Conservation (phyloP, 2,888 invertebrate species). For the Lepidochrysops patricia region DNA sequence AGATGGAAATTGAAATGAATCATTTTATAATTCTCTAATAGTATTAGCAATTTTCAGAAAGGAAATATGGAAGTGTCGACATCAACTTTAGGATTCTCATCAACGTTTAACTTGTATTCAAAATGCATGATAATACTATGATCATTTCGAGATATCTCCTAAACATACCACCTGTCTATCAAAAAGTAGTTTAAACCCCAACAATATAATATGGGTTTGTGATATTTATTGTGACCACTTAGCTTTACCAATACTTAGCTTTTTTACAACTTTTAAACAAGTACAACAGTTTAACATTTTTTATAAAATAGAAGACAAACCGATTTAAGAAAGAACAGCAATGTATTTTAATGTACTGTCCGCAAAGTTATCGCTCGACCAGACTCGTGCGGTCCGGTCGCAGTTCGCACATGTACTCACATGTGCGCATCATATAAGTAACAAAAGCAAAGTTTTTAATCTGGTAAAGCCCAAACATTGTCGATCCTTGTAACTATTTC, state of each 20-base stretch:
- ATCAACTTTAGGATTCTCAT: too few species aligned
- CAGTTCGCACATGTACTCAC: too few species aligned
- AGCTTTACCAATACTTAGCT: not conserved
- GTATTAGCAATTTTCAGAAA: too few species aligned
- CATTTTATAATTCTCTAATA: too few species aligned
- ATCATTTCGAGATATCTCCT: not conserved
- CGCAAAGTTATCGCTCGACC: too few species aligned
- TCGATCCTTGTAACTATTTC: not conserved
- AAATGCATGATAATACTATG: not conserved
- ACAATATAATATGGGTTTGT: not conserved
- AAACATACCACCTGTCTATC: not conserved
- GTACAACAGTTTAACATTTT: not conserved
- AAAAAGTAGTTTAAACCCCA: not conserved
- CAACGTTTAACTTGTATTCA: not conserved
- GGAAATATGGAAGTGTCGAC: too few species aligned
- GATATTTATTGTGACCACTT: not conserved
- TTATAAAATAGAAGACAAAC: not conserved
- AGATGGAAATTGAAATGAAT: too few species aligned
- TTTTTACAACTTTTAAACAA: not conserved
- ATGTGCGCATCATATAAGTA: not conserved
- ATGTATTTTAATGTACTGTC: too few species aligned
- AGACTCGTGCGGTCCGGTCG: too few species aligned
- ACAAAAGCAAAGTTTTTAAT: not conserved
- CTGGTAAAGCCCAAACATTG: too few species aligned
- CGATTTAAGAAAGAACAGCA: not conserved